Conservation (phyloP, 1,140 invertebrate genomes). For the Orchesella cincta region DNA sequence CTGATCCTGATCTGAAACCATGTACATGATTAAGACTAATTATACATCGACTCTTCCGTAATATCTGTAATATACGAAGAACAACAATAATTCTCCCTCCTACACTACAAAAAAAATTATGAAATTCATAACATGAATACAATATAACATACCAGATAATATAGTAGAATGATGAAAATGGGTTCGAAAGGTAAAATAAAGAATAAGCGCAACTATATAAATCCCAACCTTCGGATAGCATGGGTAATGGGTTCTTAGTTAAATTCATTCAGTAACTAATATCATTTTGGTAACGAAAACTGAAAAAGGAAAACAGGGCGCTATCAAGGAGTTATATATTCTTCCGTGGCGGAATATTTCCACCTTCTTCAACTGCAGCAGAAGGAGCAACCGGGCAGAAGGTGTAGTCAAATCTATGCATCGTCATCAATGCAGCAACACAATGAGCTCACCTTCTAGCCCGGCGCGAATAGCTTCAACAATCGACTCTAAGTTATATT, state of each 20-base stretch:
- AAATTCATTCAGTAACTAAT: conserved; percentile 19
- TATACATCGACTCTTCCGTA: no score
- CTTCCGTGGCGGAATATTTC: conserved; percentile 8
- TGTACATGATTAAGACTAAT: no score
- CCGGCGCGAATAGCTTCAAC: conserved; percentile 12
- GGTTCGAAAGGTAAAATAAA: not conserved
- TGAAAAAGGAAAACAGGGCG: not conserved
- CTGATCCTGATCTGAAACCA: no score
- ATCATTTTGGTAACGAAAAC: conserved; percentile 28
- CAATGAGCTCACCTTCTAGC: conserved; percentile 4
- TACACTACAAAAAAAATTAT: not conserved
- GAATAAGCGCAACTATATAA: not conserved
- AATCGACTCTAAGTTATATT: conserved; percentile 21
- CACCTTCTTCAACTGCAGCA: conserved; percentile 17
- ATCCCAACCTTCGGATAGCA: not conserved
- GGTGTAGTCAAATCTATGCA: not conserved
- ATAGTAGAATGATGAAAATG: not conserved
- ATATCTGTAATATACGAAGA: no score
- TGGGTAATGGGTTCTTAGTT: not conserved
- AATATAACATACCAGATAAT: not conserved
- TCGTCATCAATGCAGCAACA: conserved; percentile 12
- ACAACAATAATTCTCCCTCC: no score
- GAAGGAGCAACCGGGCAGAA: not conserved
- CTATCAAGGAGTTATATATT: conserved; percentile 14
- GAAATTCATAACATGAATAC: no score